Conservation (phyloP, 2,888 invertebrate species). For the Phortica magna region DNA sequence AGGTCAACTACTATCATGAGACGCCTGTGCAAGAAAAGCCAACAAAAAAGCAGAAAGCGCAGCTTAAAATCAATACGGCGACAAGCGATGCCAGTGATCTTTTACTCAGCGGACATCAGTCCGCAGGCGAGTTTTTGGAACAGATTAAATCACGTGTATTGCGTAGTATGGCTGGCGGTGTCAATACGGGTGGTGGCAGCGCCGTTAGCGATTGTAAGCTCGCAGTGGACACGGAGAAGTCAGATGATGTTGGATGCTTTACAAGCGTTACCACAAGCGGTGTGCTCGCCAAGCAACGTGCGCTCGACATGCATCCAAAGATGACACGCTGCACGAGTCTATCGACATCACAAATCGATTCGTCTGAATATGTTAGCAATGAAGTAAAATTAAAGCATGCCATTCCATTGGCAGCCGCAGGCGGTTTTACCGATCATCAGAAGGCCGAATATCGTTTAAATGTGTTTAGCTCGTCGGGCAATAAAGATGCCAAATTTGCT, state of each 20-base stretch:
- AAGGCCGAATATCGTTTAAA: conserved; percentile 77
- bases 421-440: conserved; percentile 75
- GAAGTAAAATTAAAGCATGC: conserved; percentile 72
- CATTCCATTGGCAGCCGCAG: conserved; percentile 64
- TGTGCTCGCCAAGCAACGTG: conserved; percentile 81
- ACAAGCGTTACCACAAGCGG: conserved; percentile 87
- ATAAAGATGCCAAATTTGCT: conserved; percentile 57
- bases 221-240: conserved; percentile 61
- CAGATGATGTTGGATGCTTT: conserved; percentile 80
- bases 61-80: neutral
- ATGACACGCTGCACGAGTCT: conserved; percentile 81
- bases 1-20: conserved; percentile 83
- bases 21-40: conserved; percentile 63
- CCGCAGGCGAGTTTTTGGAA: conserved; percentile 80
- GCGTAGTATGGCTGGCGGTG: conserved; percentile 77
- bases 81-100: conserved; percentile 46
- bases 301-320: conserved; percentile 75
- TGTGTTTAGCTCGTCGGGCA: conserved; percentile 67
- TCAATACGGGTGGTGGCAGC: conserved; percentile 75
- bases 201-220: conserved; percentile 74
- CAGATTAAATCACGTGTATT: conserved; percentile 82
- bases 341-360: conserved; percentile 85
- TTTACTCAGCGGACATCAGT: conserved; percentile 54
- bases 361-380: conserved; percentile 81
- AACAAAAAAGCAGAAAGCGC: conserved; percentile 33